These are phyloP conservation scores for Epinephelus awoara DNA, from an alignment of 2,797 vertebrate species.

Conservation along the genomic window DNA sequence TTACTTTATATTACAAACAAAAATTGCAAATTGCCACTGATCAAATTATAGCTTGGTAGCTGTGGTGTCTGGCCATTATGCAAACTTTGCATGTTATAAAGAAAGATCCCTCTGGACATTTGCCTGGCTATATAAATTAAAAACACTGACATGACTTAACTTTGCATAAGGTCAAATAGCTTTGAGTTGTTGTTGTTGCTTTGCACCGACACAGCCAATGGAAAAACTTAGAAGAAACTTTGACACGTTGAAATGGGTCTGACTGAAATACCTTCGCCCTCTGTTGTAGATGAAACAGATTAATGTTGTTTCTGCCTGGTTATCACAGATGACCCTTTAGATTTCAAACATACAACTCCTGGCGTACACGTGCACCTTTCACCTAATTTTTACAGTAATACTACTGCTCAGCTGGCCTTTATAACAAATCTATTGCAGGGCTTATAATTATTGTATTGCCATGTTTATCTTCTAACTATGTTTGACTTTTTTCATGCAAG, in stretches of 20 bases:
- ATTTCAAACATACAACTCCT: constrained; percentile 18
- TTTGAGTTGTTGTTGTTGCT: constrained; percentile 2
- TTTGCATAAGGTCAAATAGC: not conserved
- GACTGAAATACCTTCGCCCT: not conserved
- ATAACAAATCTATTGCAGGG: not conserved
- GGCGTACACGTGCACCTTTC: not conserved
- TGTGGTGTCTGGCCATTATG: not conserved
- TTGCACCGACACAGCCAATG: not conserved
- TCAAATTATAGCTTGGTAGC: not conserved
- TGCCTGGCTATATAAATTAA: not conserved
- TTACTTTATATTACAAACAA: not conserved
- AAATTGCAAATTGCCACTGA: not conserved
- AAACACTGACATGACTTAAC: not conserved
- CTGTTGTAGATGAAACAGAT: not conserved
- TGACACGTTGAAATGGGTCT: not conserved
- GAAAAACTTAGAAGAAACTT: not conserved
- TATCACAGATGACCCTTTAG: constrained; percentile 1
- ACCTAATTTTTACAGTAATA: not conserved
- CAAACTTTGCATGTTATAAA: not conserved
- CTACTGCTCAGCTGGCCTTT: not conserved
- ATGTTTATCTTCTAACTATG: not conserved
- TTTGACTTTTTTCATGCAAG: not conserved
- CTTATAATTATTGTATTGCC: not conserved
- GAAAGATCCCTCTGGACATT: not conserved
- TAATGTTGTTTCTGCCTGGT: not conserved